Evolutionary conservation across 1,140 invertebrate species (phyloP), one percentile per base, ranked within the genome.

Genomic region (Marisa cornuarietis): DNA sequence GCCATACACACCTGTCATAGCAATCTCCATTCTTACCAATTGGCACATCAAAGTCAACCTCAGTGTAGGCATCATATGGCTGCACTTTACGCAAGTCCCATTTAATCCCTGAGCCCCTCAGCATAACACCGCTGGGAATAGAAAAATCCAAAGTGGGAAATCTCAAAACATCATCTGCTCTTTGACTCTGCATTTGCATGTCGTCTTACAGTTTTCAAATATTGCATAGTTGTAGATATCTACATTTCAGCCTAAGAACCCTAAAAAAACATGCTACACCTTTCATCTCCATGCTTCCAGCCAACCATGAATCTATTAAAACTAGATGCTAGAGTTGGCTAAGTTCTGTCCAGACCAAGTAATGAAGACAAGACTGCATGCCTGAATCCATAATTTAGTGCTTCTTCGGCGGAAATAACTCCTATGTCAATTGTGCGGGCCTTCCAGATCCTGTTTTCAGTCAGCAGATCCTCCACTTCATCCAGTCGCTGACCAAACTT

Each of bases 71-170:
- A 92, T 99, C 98, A 90, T 99, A 99, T 0, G 98, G 98, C 89
- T 98, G 95, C 18, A 94, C 91, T 91, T 99, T 99, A 73, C 98
- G 93, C 24, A 99, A 91, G 91, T 99, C 98, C 98, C 98, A 99
- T 91, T 99, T 98, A 83, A 99, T 98, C 52, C 98, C 98, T 13
- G 96, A 98, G 3, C 97, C 97, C 66, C 97, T 92, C 9, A 99
- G 90, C 97, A 99, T 98, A 0, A 98, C 97, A 65, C 97, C 97
- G 91, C 96, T 96, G 90, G 65, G 92, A 91, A 49, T 31, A 72
- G 71, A 79, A 63, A 71, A 71, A 52, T 54, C 1, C 8, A 66
- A n/a, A 20, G 31, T n/a, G 31, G 20, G 1, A 65, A 22, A 65
- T 42, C 31, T 42, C 31, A 42, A 42, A 58, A 58, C 54, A 58